Evolutionary conservation across 2,888 invertebrate species (phyloP).

Genomic region (Drosophila macrospina): DNA sequence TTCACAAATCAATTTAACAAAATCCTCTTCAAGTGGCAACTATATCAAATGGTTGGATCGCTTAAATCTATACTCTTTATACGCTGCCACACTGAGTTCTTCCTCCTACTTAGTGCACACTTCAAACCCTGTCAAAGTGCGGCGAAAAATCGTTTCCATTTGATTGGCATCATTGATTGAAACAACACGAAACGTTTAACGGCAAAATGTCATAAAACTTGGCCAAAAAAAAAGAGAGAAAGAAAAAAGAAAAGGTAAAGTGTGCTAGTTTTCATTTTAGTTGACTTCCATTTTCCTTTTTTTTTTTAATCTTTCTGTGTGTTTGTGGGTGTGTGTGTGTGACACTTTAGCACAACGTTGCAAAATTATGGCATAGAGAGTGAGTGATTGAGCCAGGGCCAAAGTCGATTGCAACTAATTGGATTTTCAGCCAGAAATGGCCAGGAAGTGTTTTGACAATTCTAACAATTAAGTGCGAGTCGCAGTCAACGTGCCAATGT

Average conservation of each 20-base stretch:
- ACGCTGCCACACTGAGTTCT: not conserved
- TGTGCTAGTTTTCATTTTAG: constrained; percentile 65
- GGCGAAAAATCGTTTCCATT: constrained; percentile 71
- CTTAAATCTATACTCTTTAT: constrained; percentile 16
- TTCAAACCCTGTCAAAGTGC: constrained; percentile 52
- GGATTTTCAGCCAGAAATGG: constrained; percentile 64
- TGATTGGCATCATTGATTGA: constrained; percentile 84
- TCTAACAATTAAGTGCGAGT: constrained; percentile 72
- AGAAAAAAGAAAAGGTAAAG: constrained; percentile 35
- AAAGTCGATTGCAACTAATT: constrained; percentile 66
- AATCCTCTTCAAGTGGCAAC: constrained; percentile 16
- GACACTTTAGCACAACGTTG: constrained; percentile 33
- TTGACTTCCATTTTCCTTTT: constrained; percentile 31
- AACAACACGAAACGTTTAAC: constrained; percentile 80
- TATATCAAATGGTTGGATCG: not conserved
- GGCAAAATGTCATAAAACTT: constrained; percentile 63
- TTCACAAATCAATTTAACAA: constrained; percentile 18
- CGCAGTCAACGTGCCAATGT: constrained; percentile 69
- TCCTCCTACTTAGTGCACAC: constrained; percentile 21
- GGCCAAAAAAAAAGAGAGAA: constrained; percentile 31
- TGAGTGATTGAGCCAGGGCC: constrained; percentile 69
- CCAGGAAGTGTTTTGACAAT: constrained; percentile 78
- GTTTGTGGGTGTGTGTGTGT: not conserved
- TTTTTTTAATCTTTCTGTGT: not conserved
- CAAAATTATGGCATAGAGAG: constrained; percentile 55